Evolutionary conservation across 2,797 vertebrate genomes (phyloP), one percentile per base, ranked within the genome.

Genomic region (Brachymystax lenok): DNA sequence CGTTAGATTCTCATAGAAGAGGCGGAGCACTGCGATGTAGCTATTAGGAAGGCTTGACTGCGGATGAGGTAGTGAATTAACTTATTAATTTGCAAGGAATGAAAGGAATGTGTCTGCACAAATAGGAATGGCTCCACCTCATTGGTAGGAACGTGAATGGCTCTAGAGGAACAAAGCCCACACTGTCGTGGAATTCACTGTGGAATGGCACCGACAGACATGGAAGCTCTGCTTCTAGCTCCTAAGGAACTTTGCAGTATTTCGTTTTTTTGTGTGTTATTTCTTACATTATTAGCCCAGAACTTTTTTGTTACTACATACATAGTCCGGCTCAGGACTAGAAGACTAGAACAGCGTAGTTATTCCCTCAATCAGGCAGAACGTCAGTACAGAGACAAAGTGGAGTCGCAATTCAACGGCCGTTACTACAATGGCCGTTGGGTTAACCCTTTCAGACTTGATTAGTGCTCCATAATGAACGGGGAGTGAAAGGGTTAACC

Each of bases 41-140:
- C 61, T 40, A 59, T 33, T 40, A 63, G 56, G 12, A 24, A 21
- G 13, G 30, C 72, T 40, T 35, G 56, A 40, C 17, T 14, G 56
- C 19, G 2, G 56, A 63, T 19, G 71, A 56, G 14, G 17, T 12
- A 12, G 52, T 46, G 72, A 63, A 64, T 46, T 16, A 63, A 33
- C 7, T 63, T 19, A 46, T 74, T 74, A 46, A 74, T 74, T 64
- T 74, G 72, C 72, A 30, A 63, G 33, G 72, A 74, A 40, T 14
- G 72, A 30, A 24, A 27, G 35, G 33, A 21, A 35, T 17, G 28
- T 30, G 28, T 33, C 30, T 8, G 30, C 59, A 30, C 30, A 59
- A 19, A 27, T 21, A 46, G 59, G n/a, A 74, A 46, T 21, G 7
- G 72, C 51, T 30, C 17, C 46, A 59, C 28, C 21, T 73, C 28